Base-by-base conservation (phyloP, 1,140 invertebrate species). In the Scaptomyza graminum region DNA sequence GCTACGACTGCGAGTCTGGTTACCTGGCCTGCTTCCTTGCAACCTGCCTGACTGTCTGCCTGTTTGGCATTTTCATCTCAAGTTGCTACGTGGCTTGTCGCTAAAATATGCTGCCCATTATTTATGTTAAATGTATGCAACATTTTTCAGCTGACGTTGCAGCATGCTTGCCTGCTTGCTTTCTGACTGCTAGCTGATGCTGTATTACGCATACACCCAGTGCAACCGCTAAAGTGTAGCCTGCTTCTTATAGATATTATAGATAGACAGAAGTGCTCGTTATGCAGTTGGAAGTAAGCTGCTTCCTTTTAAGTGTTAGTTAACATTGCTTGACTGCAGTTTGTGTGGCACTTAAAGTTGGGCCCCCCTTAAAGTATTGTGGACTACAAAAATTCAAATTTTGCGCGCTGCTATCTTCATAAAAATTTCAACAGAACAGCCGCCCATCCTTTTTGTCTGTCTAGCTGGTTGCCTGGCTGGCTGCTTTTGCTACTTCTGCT, bases 381-480 rank as follows among this genome's bases (percentile, higher is more conserved):
- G 22, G 28, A 64, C 31, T 37, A 31, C 39, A 15, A 71, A 34
- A 65, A 72, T 67, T 72, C 68, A 71, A 71, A 71, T 66, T 56
- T 55, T 41, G n/a, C 41, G 18, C 66, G 8, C 37, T 39, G 63
- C 34, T 31, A 18, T 52, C 47, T 74, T 87, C 70, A 85, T 85
- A 76, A 78, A 85, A 85, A 85, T 85, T 85, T 79, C 78, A 87
- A 59, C 70, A 87, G 66, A 64, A 63, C 77, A 81, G 49, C 55
- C 61, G 63, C 63, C 49, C 56, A 54, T 43, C 39, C 46, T 44
- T 31, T 41, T 16, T 43, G 52, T 70, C 49, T 67, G 52, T 54
- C 61, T 49, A 25, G 31, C 46, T 28, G 15, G 54, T 22, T 22
- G 18, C 18, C 11, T 46, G 44, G 11, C 18, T 59, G 52, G 49